Conservation (phyloP, 2,797 vertebrate genomes). For the Hypotaenidia philippensis region DNA sequence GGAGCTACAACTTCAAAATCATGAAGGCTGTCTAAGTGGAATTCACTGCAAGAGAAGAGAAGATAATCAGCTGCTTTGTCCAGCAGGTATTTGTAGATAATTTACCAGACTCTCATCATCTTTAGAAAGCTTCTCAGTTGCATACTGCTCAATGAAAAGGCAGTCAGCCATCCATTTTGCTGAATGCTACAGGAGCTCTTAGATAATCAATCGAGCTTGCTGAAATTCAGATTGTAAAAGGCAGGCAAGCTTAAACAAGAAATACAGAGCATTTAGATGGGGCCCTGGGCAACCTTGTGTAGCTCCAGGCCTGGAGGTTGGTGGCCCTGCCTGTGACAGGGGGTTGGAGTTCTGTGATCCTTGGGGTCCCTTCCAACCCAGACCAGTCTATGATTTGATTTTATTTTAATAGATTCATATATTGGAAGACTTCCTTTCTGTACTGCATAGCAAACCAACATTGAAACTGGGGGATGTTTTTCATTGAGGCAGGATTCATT, state of each 20-base stretch:
- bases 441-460: accelerated
- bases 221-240: neutral
- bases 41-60: neutral
- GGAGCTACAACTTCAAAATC: neutral
- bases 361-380: too few species aligned
- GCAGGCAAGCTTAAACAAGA: neutral
- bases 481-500: neutral
- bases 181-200: neutral
- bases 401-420: accelerated
- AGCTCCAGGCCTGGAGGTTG: too few species aligned
- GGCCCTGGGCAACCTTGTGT: too few species aligned
- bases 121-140: neutral
- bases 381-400: neutral
- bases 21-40: constrained; percentile 22
- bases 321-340: too few species aligned
- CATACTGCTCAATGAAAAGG: neutral
- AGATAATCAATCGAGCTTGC: neutral
- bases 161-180: neutral
- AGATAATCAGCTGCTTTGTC: neutral
- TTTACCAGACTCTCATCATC: neutral
- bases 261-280: neutral
- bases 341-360: too few species aligned
- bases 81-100: constrained; percentile 66
- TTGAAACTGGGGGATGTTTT: neutral
- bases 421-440: neutral